Conservation (phyloP, 2,888 invertebrate species). For the Harpagoxenus sublaevis region DNA sequence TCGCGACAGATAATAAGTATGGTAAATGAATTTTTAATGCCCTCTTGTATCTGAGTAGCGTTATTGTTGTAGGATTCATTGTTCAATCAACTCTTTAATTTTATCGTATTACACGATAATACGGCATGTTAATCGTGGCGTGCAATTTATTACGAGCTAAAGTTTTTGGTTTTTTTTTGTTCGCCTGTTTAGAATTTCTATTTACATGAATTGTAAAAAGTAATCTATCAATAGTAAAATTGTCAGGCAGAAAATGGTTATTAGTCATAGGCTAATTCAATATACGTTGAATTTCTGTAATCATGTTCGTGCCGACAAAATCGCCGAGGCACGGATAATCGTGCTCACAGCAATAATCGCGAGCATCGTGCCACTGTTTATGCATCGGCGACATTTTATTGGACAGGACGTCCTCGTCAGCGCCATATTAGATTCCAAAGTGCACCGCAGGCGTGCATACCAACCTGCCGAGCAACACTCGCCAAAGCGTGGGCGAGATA, state of each 20-base stretch:
- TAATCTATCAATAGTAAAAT: neutral
- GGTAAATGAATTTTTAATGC: conserved; percentile 38
- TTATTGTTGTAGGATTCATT: neutral
- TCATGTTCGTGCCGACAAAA: neutral
- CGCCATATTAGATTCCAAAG: conserved; percentile 80
- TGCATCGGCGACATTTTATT: conserved; percentile 78
- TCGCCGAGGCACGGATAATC: conserved; percentile 47
- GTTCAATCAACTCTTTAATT: conserved; percentile 16
- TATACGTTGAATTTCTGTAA: neutral
- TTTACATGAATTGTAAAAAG: neutral
- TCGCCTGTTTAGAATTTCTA: neutral
- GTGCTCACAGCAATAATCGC: conserved; percentile 62
- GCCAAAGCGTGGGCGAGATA: conserved; percentile 70
- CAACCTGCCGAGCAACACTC: conserved; percentile 63
- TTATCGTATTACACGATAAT: neutral
- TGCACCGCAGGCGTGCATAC: conserved; percentile 72
- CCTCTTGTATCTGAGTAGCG: neutral
- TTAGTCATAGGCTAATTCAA: conserved; percentile 14
- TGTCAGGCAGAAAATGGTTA: neutral
- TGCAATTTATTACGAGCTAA: neutral
- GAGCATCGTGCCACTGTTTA: conserved; percentile 73
- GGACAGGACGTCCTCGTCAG: conserved; percentile 75
- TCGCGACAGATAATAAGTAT: conserved; percentile 49
- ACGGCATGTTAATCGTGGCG: neutral
- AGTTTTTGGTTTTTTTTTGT: neutral